Conservation (phyloP, 2,888 invertebrate genomes). For the Oscheius myriophilus region DNA sequence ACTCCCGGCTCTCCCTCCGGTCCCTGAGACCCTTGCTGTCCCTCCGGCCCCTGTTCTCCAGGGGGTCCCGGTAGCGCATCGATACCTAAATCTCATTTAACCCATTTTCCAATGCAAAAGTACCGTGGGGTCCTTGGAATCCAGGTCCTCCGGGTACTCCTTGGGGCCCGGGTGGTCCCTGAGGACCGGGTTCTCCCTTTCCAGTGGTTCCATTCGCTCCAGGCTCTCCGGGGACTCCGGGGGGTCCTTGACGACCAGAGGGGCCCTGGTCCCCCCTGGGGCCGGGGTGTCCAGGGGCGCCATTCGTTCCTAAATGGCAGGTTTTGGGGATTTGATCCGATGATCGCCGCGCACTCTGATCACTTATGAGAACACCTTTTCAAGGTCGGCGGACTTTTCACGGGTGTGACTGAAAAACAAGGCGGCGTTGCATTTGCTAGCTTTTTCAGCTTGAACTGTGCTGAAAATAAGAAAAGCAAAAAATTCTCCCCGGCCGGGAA, state of each 20-base stretch:
- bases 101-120: no score
- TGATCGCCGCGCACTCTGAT: background rate
- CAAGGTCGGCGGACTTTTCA: no score
- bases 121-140: slow-evolving; percentile 3
- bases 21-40: slow-evolving; percentile 8
- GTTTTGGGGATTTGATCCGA: background rate
- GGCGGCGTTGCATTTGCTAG: no score
- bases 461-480: no score
- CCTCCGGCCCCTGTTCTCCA: slow-evolving; percentile 5
- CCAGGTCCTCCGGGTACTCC: slow-evolving; percentile 17
- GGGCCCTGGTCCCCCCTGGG: slow-evolving; percentile 13
- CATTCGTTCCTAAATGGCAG: slow-evolving; percentile 17
- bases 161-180: slow-evolving; percentile 4
- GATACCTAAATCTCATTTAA: background rate
- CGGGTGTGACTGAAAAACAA: no score
- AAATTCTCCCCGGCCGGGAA: slow-evolving; percentile 66
- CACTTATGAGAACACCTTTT: no score
- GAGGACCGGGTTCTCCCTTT: slow-evolving; percentile 1
- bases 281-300: slow-evolving; percentile 10
- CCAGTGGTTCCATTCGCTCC: slow-evolving; percentile 9
- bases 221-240: background rate
- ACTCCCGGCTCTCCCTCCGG: slow-evolving; percentile 4
- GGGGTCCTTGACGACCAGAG: slow-evolving; percentile 7
- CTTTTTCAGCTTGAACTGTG: no score
- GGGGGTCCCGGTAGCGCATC: slow-evolving; percentile 8